Base-by-base conservation (phyloP, 2,888 invertebrate species). In the Drosophila longiperda region DNA sequence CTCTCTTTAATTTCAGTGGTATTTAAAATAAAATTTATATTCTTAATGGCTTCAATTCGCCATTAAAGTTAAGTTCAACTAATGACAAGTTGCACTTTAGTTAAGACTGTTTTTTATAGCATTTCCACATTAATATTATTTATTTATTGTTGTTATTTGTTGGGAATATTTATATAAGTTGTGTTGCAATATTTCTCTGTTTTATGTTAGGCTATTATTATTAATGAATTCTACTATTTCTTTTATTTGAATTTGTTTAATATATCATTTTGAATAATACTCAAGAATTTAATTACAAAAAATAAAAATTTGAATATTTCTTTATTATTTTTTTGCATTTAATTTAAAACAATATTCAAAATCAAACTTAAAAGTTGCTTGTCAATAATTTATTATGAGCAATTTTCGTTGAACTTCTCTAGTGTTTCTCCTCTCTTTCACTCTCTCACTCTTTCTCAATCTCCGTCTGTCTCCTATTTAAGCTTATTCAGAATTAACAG, bases 1-100 rank as follows among this genome's bases (percentile, higher is more conserved):
- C 7, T 36, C 66, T 77, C 38, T 34, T 11, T 49, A 70, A 64
- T 70, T 70, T 52, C 61, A 65, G 42, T 61, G 75, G 71, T 78
- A 67, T 65, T 42, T 36, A 42, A 33, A 11, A 36, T 50, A 48
- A 33, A 38, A 20, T 54, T 64, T 15, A 52, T n/a, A 23, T 58
- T 29, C 48, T 66, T 55, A 69, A 75, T 72, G 66, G 49, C 50
- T 49, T 40, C 57, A 66, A 66, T 68, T 66, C 34, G 73, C 33
- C 48, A 38, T 3, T 42, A 12, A 42, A 42, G 12, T 42, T 42
- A 1, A 42, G 20, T 34, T 52, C 4, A 75, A 66, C n/a, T 60
- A 71, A 75, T 75, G 36, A 66, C 57, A 23, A 45, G 32, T 42
- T 42, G n/a, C 17, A n/a, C n/a, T n/a, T 40, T 8, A 40, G 40